phyloP scores from a whole-genome alignment of 2,113 vertebrate species.

The Otus sunia region DNA sequence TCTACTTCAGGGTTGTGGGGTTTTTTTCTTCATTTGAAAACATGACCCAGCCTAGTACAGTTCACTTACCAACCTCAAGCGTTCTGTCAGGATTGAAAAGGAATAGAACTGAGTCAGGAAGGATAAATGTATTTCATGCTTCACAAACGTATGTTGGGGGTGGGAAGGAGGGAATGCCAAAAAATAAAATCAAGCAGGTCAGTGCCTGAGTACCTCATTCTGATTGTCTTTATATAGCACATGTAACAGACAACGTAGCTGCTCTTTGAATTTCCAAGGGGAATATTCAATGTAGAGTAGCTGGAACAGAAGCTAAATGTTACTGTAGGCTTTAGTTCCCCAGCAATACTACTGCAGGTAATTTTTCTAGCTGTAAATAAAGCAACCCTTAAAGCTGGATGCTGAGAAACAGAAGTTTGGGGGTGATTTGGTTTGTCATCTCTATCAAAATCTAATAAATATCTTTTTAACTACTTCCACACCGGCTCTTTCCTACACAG shows the following conservation, averaged over 20 bases:
- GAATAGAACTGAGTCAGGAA: background rate
- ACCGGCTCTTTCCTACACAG: background rate
- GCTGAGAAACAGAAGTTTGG: conserved; percentile 27
- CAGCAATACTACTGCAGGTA: conserved; percentile 33
- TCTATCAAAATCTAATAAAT: background rate
- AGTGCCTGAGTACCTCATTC: background rate
- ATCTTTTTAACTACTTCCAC: background rate
- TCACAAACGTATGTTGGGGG: background rate
- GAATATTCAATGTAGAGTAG: background rate
- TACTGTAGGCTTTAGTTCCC: background rate
- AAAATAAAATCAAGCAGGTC: conserved; percentile 7
- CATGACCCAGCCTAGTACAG: conserved; percentile 2
- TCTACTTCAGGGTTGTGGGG: background rate
- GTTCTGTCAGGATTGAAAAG: background rate
- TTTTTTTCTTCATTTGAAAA: conserved; percentile 40
- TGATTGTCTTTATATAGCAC: background rate
- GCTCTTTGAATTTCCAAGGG: background rate
- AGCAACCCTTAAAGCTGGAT: conserved; percentile 17
- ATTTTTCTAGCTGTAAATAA: conserved; percentile 58
- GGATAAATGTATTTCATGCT: background rate
- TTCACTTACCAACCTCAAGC: background rate
- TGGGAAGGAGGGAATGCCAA: background rate
- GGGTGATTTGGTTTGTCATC: background rate
- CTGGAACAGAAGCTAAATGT: conserved; percentile 8
- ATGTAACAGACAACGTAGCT: background rate